Evolutionary conservation across 2,888 invertebrate species (phyloP).

Genomic region (Alentia gelatinosa): DNA sequence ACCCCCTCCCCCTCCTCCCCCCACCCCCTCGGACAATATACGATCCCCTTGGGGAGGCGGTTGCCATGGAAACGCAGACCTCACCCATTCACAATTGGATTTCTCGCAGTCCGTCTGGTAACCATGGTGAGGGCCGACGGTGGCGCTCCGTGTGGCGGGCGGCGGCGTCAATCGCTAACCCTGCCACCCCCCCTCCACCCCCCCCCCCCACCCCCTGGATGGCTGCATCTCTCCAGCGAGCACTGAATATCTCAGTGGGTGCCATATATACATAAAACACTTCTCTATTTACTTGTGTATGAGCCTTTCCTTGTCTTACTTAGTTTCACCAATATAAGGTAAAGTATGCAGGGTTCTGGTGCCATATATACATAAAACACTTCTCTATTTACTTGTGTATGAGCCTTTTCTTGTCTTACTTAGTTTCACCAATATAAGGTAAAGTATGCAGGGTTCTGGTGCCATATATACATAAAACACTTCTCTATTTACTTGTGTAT

Average conservation of each 20-base stretch:
- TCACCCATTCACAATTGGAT: slow-evolving; percentile 21
- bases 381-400: no score
- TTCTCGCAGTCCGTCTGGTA: not conserved
- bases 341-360: no score
- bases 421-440: no score
- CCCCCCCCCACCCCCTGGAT: not conserved
- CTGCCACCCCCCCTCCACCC: not conserved
- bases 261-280: not conserved
- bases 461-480: not conserved
- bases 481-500: no score
- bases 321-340: no score
- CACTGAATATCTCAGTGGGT: not conserved
- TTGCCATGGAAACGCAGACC: not conserved
- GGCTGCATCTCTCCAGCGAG: not conserved
- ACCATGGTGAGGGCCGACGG: not conserved
- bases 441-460: no score
- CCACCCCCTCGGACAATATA: not conserved
- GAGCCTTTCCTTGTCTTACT: no score
- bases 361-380: not conserved
- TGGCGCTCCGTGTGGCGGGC: not conserved
- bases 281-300: no score
- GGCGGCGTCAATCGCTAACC: not conserved
- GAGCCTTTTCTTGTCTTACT: no score
- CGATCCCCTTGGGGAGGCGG: slow-evolving; percentile 6
- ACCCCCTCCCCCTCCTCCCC: not conserved